A percentile compares a stretch with the other conserved stretches of the same genome.
These are phyloP conservation scores for Ceratina australensis DNA, from an alignment of 1,140 invertebrate genomes.

Conservation along the genomic window DNA sequence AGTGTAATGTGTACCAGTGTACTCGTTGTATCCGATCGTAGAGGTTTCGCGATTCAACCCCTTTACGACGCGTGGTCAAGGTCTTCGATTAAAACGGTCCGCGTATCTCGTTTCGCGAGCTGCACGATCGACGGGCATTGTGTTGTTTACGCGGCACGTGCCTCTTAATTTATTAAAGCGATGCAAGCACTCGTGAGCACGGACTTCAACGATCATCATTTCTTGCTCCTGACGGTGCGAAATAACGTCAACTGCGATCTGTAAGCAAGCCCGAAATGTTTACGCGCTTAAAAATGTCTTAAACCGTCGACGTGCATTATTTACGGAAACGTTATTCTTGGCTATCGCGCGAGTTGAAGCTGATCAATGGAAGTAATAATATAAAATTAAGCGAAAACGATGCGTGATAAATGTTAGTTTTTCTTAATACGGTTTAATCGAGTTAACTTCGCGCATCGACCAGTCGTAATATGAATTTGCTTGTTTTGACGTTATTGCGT, in stretches of 20 bases:
- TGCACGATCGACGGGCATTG: slow-evolving; percentile 1
- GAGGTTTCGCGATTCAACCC: slow-evolving; percentile 26
- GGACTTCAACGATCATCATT: slow-evolving; percentile 13
- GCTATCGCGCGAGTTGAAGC: background rate
- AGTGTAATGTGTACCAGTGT: too few relatives aligned
- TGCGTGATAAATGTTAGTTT: background rate
- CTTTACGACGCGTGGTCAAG: slow-evolving; percentile 55
- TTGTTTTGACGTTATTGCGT: slow-evolving; percentile 2
- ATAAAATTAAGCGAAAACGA: background rate
- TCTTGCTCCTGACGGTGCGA: slow-evolving; percentile 9
- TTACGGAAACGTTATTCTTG: background rate
- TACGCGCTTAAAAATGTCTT: background rate
- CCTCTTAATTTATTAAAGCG: slow-evolving; percentile 6
- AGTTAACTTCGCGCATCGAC: background rate
- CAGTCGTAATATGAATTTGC: background rate
- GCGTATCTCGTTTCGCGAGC: slow-evolving; percentile 20
- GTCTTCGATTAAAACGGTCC: slow-evolving; percentile 27
- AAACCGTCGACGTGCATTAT: background rate
- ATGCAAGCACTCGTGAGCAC: slow-evolving; percentile 16
- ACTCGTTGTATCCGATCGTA: slow-evolving; percentile 17
- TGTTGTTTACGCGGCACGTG: slow-evolving; percentile 28
- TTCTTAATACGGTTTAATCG: background rate
- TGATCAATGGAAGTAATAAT: too few relatives aligned
- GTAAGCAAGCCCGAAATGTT: slow-evolving; percentile 29
- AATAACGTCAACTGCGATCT: slow-evolving; percentile 11